A percentile compares a stretch with the other conserved stretches of the same genome.
Conservation (phyloP, 2,888 invertebrate genomes). For the Cephus nigrinus region DNA sequence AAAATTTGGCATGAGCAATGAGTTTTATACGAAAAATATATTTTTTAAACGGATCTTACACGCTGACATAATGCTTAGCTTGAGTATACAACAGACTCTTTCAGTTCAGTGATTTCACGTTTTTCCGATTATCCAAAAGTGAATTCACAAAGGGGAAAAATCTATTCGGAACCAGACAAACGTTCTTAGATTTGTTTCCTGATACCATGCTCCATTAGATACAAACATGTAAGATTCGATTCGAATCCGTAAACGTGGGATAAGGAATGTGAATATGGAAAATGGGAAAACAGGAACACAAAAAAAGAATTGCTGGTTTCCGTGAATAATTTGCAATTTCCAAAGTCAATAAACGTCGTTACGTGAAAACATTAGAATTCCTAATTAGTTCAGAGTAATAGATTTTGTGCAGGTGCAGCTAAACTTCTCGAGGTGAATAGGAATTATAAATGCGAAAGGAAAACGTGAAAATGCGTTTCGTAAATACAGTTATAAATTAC, state of each 20-base stretch:
- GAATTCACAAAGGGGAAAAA: neutral
- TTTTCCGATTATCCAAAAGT: constrained; percentile 5
- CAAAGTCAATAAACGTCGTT: neutral
- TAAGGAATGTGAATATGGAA: constrained; percentile 8
- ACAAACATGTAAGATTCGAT: neutral
- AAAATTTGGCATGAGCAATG: neutral
- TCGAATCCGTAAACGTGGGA: neutral
- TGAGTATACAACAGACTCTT: neutral
- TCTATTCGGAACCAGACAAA: neutral
- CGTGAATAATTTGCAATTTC: neutral
- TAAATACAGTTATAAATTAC: neutral
- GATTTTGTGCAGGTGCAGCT: neutral
- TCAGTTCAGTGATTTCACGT: neutral
- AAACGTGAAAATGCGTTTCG: neutral
- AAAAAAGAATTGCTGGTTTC: neutral
- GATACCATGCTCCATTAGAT: neutral
- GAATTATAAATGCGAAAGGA: neutral
- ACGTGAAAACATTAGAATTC: neutral
- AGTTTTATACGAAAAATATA: neutral
- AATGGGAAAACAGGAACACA: constrained; percentile 6
- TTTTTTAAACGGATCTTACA: no score
- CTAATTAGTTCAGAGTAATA: neutral
- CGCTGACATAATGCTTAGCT: neutral
- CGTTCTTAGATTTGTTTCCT: neutral
- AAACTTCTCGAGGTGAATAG: neutral